A percentile compares a stretch with the other conserved stretches of the same genome.
Conservation (phyloP, 2,797 vertebrate genomes). For the Selene dorsalis region DNA sequence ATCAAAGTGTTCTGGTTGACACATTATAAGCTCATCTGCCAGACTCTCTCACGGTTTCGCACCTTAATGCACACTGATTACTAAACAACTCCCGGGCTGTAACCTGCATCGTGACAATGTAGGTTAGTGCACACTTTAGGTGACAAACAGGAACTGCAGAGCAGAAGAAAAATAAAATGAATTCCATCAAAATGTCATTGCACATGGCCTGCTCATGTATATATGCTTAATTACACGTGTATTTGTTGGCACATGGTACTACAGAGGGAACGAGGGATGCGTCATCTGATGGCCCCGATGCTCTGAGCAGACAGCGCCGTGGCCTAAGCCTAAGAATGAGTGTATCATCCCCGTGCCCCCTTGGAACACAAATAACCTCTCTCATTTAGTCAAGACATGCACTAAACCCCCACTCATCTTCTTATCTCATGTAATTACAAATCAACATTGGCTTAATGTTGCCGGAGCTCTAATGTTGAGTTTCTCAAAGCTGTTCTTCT, state of each 20-base stretch:
- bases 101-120: neutral
- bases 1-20: neutral
- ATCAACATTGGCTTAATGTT: constrained; percentile 62
- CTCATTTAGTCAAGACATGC: constrained; percentile 69
- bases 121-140: constrained; percentile 19
- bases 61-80: constrained; percentile 41
- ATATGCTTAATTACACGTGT: constrained; percentile 34
- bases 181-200: neutral
- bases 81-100: constrained; percentile 20
- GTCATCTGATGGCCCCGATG: constrained; percentile 20
- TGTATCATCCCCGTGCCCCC: constrained; percentile 48
- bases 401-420: constrained; percentile 70
- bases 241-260: constrained; percentile 32
- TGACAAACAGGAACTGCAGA: constrained; percentile 6
- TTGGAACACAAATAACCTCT: constrained; percentile 66
- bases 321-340: constrained; percentile 62
- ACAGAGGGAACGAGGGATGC: neutral
- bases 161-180: neutral
- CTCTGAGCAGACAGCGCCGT: constrained; percentile 36
- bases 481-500: constrained; percentile 48
- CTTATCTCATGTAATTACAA: constrained; percentile 75
- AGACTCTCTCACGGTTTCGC: constrained; percentile 15
- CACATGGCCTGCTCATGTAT: neutral
- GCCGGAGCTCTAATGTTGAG: constrained; percentile 36
- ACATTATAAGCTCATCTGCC: neutral